Evolutionary conservation across 2,113 vertebrate genomes (phyloP), one percentile per base, ranked within the genome.

Genomic region (Muscicapa adusta): DNA sequence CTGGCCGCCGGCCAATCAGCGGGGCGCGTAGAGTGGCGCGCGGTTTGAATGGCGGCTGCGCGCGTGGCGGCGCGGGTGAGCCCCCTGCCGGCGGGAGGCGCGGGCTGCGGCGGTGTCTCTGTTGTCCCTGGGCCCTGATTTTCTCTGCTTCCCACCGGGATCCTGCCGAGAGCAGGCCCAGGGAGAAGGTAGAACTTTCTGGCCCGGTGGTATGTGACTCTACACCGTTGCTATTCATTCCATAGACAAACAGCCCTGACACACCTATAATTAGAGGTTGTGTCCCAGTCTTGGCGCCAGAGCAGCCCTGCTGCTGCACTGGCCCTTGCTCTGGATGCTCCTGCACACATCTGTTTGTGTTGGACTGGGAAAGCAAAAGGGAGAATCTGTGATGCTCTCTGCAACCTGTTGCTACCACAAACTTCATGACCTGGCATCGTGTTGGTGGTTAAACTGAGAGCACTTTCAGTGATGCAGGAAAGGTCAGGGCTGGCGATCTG

Each of bases 21-120:
- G 66, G 42, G 33, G 85, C n/a, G 84, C 38, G 77, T 8, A 54
- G 47, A 50, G 73, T 89, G 95, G 96, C 95, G 96, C 94, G 95
- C 63, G 56, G 83, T 96, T 96, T 92, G 91, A 95, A 96, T 51
- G 70, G 74, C 85, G 40, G 68, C 26, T 12, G 68, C 42, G 79
- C 85, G 86, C 93, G 61, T 95, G 96, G 86, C 38, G 15, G 70
- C 24, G 60, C 34, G 29, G 36, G n/a, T 7, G 77, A 11, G 79
- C 88, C 72, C 88, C 56, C 88, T 89, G 48, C 15, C 53, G 91
- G 91, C 51, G 65, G 93, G 84, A 79, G 71, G 54, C 38, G 50
- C 34, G 40, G 40, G 26, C 43, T 34, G 57, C 51, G 16, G 48
- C 53, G 14, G 47, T 7, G 8, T 18, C 36, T 14, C 23, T 5